Base-by-base conservation (phyloP, 2,888 invertebrate species). In the Peribatodes rhomboidaria region DNA sequence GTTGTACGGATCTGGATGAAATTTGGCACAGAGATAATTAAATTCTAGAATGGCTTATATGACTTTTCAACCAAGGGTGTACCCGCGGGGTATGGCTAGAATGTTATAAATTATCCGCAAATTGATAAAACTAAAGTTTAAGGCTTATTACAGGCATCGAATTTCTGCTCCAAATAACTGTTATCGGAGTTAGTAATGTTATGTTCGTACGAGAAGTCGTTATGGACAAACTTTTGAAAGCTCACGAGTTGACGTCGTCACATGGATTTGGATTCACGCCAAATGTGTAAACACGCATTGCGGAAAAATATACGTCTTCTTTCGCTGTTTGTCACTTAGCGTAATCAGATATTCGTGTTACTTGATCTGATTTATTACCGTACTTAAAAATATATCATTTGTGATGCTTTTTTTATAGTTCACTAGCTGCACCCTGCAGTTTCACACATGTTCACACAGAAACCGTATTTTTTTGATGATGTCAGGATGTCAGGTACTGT, bases 221-320 rank as follows among this genome's bases (percentile, higher is more conserved):
- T 75, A 77, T 70, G 73, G 70, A 67, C 52, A 77, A 86, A 87
- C 80, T 87, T 88, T 82, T 73, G 69, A 79, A 76, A 78, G 77
- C 72, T 75, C 69, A 73, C 78, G 75, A 75, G 79, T 83, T 86
- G 87, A 88, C 83, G 83, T 79, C 84, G 86, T 87, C 88, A 85
- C 80, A 76, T 78, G 75, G 77, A 72, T 72, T 88, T 89, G 90
- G 90, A 86, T 79, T 81, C 75, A 77, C 74, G 90, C 91, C 91
- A 90, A 86, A 83, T 76, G 74, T 76, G 74, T 73, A 80, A 55
- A 52, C 86, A 85, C 86, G 87, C 87, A 87, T 77, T 88, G 88
- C 87, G 82, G 76, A 72, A 72, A 73, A 75, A 76, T 75, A 71
- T 71, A 66, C 65, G 57, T 60, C 41, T 54, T 58, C 33, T 18